These are phyloP conservation scores for Microctonus aethiopoides DNA, from an alignment of 2,888 invertebrate species.

Conservation along the genomic window DNA sequence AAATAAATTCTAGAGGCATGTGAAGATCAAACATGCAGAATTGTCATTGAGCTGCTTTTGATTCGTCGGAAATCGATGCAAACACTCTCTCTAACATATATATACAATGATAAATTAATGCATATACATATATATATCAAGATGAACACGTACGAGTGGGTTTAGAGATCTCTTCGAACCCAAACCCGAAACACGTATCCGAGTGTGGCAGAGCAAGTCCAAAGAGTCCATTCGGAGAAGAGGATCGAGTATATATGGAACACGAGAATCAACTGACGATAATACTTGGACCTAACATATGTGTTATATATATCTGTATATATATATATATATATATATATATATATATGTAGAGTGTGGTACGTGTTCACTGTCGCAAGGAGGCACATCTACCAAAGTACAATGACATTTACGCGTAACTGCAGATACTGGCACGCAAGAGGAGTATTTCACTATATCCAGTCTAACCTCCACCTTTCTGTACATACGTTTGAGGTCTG, in stretches of 20 bases:
- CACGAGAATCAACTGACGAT: too few relatives aligned
- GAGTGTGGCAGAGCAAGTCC: background rate
- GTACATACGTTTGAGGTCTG: background rate
- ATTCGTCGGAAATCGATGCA: constrained; percentile 33
- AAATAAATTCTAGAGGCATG: background rate
- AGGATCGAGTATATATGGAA: too few relatives aligned
- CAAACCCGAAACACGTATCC: constrained; percentile 34
- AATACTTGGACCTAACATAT: constrained; percentile 23
- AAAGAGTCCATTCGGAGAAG: too few relatives aligned
- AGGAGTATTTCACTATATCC: too few relatives aligned
- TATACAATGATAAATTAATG: too few relatives aligned
- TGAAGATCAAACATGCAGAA: background rate
- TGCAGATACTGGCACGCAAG: too few relatives aligned
- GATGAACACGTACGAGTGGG: background rate
- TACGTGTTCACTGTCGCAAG: constrained; percentile 40
- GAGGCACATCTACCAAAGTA: constrained; percentile 36
- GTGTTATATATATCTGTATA: constrained; percentile 26
- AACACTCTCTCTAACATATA: constrained; percentile 29
- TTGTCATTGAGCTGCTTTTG: constrained; percentile 30
- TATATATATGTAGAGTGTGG: constrained; percentile 21
- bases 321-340: constrained; percentile 28
- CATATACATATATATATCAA: background rate
- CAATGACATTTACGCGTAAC: constrained; percentile 35
- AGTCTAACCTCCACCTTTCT: background rate
- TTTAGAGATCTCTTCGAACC: constrained; percentile 24